Evolutionary conservation across 2,797 vertebrate genomes (phyloP).

Genomic region (Leptodactylus fallax): DNA sequence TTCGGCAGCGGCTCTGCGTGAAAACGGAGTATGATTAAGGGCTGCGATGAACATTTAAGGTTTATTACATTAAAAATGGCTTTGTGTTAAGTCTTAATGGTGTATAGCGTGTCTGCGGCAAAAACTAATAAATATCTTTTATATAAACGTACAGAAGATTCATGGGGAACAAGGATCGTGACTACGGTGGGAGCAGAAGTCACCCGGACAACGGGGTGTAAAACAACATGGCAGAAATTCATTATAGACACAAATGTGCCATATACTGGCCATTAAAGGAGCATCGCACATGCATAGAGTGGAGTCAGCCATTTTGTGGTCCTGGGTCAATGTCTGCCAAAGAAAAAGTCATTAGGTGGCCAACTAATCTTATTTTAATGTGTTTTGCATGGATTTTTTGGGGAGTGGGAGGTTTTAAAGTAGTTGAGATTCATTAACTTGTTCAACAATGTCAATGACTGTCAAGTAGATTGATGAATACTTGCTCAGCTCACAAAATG

Average conservation of each 20-base stretch:
- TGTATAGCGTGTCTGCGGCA: slow-evolving; percentile 31
- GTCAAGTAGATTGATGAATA: slow-evolving; percentile 4
- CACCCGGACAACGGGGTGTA: not conserved
- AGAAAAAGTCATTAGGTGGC: not conserved
- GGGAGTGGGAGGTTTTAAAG: not conserved
- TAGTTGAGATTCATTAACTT: slow-evolving; percentile 14
- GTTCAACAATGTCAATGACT: not conserved
- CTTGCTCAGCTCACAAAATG: not conserved
- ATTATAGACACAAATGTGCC: not conserved
- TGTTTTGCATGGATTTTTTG: slow-evolving; percentile 17
- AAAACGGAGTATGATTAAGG: slow-evolving; percentile 43
- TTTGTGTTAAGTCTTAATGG: slow-evolving; percentile 51
- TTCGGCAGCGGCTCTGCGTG: not conserved
- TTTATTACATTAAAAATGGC: slow-evolving; percentile 56
- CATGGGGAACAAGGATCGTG: not conserved
- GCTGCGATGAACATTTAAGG: slow-evolving; percentile 27
- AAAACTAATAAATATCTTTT: slow-evolving; percentile 48
- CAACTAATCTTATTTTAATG: slow-evolving; percentile 21
- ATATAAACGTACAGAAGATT: slow-evolving; percentile 27
- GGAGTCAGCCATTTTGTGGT: slow-evolving; percentile 25
- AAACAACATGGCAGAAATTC: slow-evolving; percentile 13
- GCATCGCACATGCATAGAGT: not conserved
- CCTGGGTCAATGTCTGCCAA: not conserved
- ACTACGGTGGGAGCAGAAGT: not conserved
- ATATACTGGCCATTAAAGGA: not conserved